Base-by-base conservation (phyloP, 1,140 invertebrate species). In the Uloborus diversus region DNA sequence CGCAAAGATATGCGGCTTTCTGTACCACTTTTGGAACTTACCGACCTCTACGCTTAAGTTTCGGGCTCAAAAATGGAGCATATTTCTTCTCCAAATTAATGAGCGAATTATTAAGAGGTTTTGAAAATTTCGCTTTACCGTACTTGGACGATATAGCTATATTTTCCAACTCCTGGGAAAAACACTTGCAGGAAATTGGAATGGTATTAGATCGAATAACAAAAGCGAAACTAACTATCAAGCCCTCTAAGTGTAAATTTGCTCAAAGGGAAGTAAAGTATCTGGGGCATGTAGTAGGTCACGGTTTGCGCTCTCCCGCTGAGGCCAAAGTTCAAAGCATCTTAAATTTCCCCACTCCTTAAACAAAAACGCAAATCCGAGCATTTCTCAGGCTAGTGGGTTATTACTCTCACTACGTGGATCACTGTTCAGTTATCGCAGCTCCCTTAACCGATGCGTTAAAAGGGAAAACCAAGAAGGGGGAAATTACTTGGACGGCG, bases 271-370 rank as follows among this genome's bases (percentile, higher is more conserved):
- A 70, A 23, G 47, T 53, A 30, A 69, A 69, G 35, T 33, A 56
- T 35, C 28, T 59, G 13, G 53, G 20, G 25, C 53, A 71, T 42
- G 1, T 70, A 35, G 66, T 70, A 5, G 66, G 49, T 7, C 20
- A 57, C 4, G 51, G 66, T n/a, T 23, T 23, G 2, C 20, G 53
- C 20, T 23, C 30, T 5, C 32, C 30, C 2, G 28, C n/a, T 13
- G 56, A 42, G 42, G 5, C 47, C 1, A 71, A 71, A n/a, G 27
- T 73, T 28, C 69, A 73, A 73, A 25, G 35, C 27, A 47, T 73
- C 13, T 20, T 25, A 20, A 25, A 73, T n/a, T 73, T 59, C 27
- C 69, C 69, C 4, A 61, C 1, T 14, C 53, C 56, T 5, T 11
- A 13, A 3, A 57, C 27, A 1, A 73, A 61, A 57, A 37, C 33